These are phyloP conservation scores for Willisornis vidua DNA, from an alignment of 2,113 vertebrate species.

Conservation along the genomic window DNA sequence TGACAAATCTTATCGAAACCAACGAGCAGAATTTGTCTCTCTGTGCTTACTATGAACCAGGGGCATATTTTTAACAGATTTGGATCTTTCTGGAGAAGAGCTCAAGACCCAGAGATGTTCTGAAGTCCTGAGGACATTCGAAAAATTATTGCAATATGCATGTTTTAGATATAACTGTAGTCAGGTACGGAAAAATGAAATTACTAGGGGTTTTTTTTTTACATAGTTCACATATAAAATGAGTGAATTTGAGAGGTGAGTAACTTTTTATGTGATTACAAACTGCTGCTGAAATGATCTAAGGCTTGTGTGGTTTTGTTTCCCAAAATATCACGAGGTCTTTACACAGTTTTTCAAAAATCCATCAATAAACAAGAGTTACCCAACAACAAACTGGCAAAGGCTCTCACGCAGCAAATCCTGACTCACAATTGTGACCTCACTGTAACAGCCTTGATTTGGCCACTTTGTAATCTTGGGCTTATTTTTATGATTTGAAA, in stretches of 20 bases:
- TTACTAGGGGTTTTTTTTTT: rapidly evolving
- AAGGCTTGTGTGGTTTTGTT: neutral
- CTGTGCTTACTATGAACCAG: neutral
- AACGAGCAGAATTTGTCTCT: neutral
- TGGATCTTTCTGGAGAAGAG: neutral
- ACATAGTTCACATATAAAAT: neutral
- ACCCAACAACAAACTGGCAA: neutral
- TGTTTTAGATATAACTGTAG: neutral
- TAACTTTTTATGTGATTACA: neutral
- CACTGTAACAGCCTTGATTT: neutral
- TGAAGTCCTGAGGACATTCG: neutral
- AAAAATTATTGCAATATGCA: neutral
- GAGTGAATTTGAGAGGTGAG: neutral
- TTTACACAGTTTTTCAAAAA: rapidly evolving
- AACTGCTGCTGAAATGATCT: neutral
- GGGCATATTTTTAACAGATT: neutral
- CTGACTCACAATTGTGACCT: neutral
- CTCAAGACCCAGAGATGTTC: neutral
- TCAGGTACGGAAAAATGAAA: neutral
- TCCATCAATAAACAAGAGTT: neutral
- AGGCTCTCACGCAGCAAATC: neutral
- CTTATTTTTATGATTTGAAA: neutral
- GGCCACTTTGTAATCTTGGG: neutral
- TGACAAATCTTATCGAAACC: neutral
- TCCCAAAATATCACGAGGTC: neutral